phyloP scores from a whole-genome alignment of 2,888 invertebrate species.

The Thymelicus lineola region DNA sequence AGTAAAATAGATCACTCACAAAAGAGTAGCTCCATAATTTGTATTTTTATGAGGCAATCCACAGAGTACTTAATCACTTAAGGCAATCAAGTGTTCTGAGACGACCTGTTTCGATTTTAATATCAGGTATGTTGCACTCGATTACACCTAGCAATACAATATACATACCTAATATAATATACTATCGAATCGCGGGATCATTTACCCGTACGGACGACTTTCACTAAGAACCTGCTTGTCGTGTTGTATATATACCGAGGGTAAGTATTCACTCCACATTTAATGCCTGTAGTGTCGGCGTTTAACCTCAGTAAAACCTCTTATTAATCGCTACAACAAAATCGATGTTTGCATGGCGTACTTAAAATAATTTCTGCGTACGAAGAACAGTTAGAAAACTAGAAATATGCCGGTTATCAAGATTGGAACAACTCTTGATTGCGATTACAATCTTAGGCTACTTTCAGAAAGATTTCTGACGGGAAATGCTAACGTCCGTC shows the following conservation, averaged over 20 bases:
- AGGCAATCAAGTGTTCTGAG: too few relatives aligned
- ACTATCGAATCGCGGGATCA: conserved; percentile 43
- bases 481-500: not conserved
- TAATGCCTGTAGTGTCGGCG: not conserved
- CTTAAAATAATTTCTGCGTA: not conserved
- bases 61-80: too few relatives aligned
- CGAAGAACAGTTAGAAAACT: conserved; percentile 4
- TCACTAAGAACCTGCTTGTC: conserved; percentile 48
- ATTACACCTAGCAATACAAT: conserved; percentile 8
- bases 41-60: too few relatives aligned
- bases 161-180: conserved; percentile 39
- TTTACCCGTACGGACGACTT: conserved; percentile 43
- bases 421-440: not conserved
- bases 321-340: not conserved
- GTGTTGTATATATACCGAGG: not conserved
- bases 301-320: not conserved
- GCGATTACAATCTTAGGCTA: not conserved
- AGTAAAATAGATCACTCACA: too few relatives aligned
- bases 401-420: not conserved
- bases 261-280: conserved; percentile 15
- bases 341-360: not conserved
- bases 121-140: conserved; percentile 1
- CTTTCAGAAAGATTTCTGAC: not conserved
- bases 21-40: too few relatives aligned
- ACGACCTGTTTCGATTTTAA: not conserved